Evolutionary conservation across 2,113 vertebrate genomes (phyloP).

Genomic region (Oenanthe oenanthe): DNA sequence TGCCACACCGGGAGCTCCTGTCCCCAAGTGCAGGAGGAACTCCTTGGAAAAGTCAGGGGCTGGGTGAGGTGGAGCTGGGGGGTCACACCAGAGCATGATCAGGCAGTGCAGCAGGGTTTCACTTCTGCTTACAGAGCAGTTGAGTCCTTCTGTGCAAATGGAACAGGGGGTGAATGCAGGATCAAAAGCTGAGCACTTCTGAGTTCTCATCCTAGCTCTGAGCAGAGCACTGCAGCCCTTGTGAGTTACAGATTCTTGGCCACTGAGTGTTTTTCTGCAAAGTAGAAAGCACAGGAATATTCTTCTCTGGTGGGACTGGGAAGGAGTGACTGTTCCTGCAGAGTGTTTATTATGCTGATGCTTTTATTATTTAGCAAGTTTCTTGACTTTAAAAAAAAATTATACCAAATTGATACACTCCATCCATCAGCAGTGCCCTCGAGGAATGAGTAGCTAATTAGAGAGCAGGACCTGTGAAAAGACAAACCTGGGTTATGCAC

Average conservation of each 20-base stretch:
- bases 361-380: not conserved
- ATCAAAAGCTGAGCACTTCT: not conserved
- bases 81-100: not conserved
- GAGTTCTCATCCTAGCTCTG: not conserved
- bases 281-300: not conserved
- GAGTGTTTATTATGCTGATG: not conserved
- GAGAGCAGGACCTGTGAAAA: conserved; percentile 62
- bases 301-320: not conserved
- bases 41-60: not conserved
- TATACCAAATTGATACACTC: conserved; percentile 16
- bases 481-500: conserved; percentile 33
- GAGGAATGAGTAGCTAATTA: conserved; percentile 62
- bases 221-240: not conserved
- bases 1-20: not conserved
- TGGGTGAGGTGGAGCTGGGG: not conserved
- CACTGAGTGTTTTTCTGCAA: not conserved
- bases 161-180: not conserved
- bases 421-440: conserved; percentile 54
- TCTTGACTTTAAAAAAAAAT: not conserved
- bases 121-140: not conserved
- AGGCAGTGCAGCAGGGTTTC: not conserved
- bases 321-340: not conserved
- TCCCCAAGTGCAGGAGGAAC: not conserved
- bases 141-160: not conserved
- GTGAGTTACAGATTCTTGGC: not conserved